Conservation (phyloP, 2,888 invertebrate genomes). For the Ommatoiulus sabulosus region DNA sequence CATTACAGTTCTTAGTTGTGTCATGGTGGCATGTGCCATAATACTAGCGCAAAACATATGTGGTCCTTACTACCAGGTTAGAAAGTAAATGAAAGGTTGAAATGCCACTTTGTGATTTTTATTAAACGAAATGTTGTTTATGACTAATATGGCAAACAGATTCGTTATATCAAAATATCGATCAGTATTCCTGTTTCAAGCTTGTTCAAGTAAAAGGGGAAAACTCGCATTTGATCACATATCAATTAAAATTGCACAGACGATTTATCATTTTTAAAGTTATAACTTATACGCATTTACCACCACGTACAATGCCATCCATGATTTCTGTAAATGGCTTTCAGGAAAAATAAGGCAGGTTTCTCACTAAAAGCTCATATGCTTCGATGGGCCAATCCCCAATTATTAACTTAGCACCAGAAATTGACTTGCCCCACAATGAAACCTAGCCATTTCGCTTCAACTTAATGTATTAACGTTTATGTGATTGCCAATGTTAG, state of each 20-base stretch:
- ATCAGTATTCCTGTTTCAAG: background rate
- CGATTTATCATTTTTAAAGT: background rate
- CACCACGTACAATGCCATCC: background rate
- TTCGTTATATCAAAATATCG: conserved; percentile 9
- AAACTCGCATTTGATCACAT: background rate
- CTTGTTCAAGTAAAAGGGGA: background rate
- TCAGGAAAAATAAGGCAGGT: conserved; percentile 8
- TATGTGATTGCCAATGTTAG: background rate
- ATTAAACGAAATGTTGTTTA: background rate
- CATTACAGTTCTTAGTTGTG: too few species aligned
- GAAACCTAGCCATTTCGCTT: background rate
- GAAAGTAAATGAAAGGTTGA: background rate
- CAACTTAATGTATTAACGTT: conserved; percentile 18
- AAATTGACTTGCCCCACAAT: background rate
- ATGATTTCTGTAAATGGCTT: background rate
- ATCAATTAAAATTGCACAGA: background rate
- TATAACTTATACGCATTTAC: background rate
- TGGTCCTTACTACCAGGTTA: too few species aligned
- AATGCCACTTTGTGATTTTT: background rate
- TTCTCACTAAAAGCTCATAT: background rate
- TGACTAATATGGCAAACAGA: background rate
- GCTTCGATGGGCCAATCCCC: background rate
- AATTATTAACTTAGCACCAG: background rate
- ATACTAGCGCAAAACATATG: too few species aligned
- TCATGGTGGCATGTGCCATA: too few species aligned